Evolutionary conservation across 1,140 invertebrate species (phyloP).

Genomic region (Drosophila yakuba): DNA sequence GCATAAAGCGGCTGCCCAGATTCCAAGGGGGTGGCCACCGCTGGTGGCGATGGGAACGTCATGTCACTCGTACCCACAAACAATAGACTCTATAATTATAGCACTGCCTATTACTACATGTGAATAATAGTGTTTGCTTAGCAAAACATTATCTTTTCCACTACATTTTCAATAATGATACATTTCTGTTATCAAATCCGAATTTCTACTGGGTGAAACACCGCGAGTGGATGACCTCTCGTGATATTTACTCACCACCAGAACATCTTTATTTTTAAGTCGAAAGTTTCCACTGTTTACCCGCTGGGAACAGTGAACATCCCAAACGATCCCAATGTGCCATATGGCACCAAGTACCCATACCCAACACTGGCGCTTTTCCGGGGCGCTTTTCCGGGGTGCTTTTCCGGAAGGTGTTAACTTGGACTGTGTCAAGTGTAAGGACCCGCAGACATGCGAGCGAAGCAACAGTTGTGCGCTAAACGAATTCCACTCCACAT

Average conservation of each 20-base stretch:
- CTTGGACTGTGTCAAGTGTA: constrained; percentile 47
- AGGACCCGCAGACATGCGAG: constrained; percentile 42
- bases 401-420: constrained; percentile 28
- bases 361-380: constrained; percentile 8
- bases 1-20: constrained; percentile 16
- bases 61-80: background rate
- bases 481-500: constrained; percentile 18
- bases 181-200: background rate
- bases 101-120: background rate
- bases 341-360: background rate
- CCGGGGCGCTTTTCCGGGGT: constrained; percentile 10
- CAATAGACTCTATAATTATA: constrained; percentile 2
- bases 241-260: background rate
- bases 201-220: no score
- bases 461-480: constrained; percentile 44
- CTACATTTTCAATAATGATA: no score
- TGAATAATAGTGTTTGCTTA: background rate
- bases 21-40: constrained; percentile 15
- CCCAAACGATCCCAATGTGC: background rate
- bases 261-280: background rate
- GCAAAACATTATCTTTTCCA: no score
- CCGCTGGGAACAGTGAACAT: background rate
- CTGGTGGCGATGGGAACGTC: constrained; percentile 6
- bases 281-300: background rate
- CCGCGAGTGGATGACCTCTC: no score